A percentile compares a stretch with the other conserved stretches of the same genome.
Evolutionary conservation across 1,140 invertebrate species (phyloP).

Genomic region (Bombus cullumanus): DNA sequence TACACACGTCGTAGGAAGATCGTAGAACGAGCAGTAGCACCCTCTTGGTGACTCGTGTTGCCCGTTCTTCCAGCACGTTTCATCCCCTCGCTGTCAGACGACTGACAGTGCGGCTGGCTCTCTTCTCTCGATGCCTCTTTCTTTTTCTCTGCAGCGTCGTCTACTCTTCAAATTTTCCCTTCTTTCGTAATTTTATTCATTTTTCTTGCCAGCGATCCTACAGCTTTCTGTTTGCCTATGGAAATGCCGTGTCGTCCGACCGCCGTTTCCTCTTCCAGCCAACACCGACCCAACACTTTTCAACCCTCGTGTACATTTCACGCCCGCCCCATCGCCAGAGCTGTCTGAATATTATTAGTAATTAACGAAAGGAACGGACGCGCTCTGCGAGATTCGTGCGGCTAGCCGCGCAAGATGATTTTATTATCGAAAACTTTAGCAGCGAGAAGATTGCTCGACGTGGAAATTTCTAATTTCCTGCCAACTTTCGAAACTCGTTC

Average conservation of each 20-base stretch:
- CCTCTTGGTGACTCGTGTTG: constrained; percentile 44
- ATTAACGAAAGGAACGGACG: constrained; percentile 75
- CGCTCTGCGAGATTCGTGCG: background rate
- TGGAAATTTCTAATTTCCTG: constrained; percentile 17
- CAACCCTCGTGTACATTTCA: constrained; percentile 45
- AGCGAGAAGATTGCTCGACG: background rate
- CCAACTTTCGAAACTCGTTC: background rate
- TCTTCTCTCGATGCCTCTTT: background rate
- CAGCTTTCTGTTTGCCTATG: constrained; percentile 81
- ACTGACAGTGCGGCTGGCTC: constrained; percentile 64
- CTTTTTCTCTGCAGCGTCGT: constrained; percentile 10
- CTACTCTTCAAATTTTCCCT: constrained; percentile 57
- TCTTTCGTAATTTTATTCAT: constrained; percentile 82
- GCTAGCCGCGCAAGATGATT: constrained; percentile 33
- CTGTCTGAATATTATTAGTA: constrained; percentile 83
- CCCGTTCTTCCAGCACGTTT: constrained; percentile 75
- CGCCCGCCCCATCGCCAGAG: background rate
- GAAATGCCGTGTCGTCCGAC: constrained; percentile 73
- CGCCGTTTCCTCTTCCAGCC: constrained; percentile 33
- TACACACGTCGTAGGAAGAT: constrained; percentile 72
- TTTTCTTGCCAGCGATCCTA: constrained; percentile 79
- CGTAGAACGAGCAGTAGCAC: constrained; percentile 47
- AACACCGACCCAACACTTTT: constrained; percentile 28
- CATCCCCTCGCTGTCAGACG: constrained; percentile 72
- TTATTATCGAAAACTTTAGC: constrained; percentile 35